Evolutionary conservation across 2,113 vertebrate species (phyloP).

Genomic region (Pionites leucogaster): DNA sequence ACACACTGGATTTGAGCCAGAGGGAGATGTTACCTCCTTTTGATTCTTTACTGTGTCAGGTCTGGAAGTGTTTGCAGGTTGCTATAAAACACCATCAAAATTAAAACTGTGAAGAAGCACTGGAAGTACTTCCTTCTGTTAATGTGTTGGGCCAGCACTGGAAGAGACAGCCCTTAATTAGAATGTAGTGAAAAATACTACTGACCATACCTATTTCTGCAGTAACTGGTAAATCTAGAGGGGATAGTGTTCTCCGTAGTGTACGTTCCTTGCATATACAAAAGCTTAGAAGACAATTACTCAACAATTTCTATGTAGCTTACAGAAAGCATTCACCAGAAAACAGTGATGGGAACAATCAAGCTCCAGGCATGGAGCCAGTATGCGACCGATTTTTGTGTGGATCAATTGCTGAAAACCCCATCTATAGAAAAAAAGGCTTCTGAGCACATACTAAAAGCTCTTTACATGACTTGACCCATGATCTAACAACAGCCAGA

Average conservation of each 20-base stretch:
- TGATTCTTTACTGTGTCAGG: neutral
- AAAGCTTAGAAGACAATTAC: neutral
- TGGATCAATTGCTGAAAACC: slow-evolving; percentile 17
- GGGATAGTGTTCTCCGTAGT: neutral
- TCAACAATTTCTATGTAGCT: neutral
- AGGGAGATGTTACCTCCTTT: neutral
- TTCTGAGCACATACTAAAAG: neutral
- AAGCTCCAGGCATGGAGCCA: slow-evolving; percentile 25
- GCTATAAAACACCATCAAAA: neutral
- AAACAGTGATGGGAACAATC: neutral
- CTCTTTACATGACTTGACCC: neutral
- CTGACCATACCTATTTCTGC: neutral
- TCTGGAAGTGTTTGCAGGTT: neutral
- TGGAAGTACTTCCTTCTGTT: neutral
- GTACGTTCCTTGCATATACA: neutral
- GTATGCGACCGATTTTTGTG: neutral
- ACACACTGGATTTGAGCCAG: neutral
- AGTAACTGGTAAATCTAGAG: neutral
- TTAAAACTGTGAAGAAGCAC: neutral
- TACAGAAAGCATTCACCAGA: slow-evolving; percentile 32
- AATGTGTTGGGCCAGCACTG: neutral
- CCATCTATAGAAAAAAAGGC: neutral
- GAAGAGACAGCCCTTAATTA: neutral
- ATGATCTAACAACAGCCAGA: neutral
- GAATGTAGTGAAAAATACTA: neutral